These are phyloP conservation scores for Hippoglossus hippoglossus DNA, from an alignment of 2,797 vertebrate species.

Conservation along the genomic window DNA sequence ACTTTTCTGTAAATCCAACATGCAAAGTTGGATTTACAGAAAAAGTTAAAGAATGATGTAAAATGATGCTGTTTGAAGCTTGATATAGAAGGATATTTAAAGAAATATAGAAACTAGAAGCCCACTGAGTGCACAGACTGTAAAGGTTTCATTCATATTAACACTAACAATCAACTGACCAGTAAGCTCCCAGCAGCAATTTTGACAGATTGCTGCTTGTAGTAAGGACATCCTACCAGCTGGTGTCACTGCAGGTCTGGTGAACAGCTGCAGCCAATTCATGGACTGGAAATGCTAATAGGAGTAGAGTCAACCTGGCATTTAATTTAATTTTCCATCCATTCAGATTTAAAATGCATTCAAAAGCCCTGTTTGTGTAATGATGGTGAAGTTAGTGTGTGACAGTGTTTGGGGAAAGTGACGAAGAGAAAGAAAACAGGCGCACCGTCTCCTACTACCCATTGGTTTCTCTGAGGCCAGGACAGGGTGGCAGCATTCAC, in stretches of 20 bases:
- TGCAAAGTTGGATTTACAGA: neutral
- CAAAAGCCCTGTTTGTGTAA: slow-evolving; percentile 65
- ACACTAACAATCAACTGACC: neutral
- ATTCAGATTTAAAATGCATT: slow-evolving; percentile 75
- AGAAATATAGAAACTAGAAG: slow-evolving; percentile 5
- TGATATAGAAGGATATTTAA: slow-evolving; percentile 4
- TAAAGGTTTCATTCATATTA: slow-evolving; percentile 12
- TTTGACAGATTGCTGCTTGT: slow-evolving; percentile 31
- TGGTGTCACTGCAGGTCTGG: slow-evolving; percentile 79
- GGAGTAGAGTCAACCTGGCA: slow-evolving; percentile 57
- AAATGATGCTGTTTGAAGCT: slow-evolving; percentile 5
- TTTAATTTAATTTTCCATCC: slow-evolving; percentile 73
- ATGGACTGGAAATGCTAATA: slow-evolving; percentile 38
- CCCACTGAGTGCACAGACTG: neutral
- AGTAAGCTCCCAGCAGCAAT: slow-evolving; percentile 11
- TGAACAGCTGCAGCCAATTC: slow-evolving; percentile 29
- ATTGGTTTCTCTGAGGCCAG: slow-evolving; percentile 54
- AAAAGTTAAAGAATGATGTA: neutral
- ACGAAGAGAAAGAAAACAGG: slow-evolving; percentile 48
- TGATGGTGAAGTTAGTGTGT: slow-evolving; percentile 62
- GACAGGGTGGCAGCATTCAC: slow-evolving; percentile 28
- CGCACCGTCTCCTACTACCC: slow-evolving; percentile 39
- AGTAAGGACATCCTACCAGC: slow-evolving; percentile 64
- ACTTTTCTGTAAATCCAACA: slow-evolving; percentile 1
- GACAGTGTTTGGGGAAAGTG: slow-evolving; percentile 49